Evolutionary conservation across 35 echinoderm and acorn worm genomes (phyloP).

Genomic region (Holothuria glaberrima): DNA sequence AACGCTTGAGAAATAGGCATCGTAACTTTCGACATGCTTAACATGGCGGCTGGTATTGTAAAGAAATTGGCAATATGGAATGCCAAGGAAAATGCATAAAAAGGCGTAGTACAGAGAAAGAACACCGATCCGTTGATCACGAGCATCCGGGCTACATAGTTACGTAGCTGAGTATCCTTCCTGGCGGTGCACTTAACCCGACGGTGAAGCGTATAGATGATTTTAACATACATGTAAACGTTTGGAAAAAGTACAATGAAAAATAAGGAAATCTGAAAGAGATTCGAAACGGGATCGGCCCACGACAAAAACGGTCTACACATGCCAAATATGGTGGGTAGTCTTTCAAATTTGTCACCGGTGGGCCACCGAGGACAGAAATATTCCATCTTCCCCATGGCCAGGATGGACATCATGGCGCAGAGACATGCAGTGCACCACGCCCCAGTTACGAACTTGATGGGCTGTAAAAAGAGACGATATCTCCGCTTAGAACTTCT

Average conservation of each 20-base stretch:
- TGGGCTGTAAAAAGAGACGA: conserved; percentile 27
- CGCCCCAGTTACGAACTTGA: conserved; percentile 25
- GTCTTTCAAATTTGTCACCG: neutral
- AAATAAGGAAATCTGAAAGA: conserved; percentile 36
- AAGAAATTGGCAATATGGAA: neutral
- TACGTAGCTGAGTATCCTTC: conserved; percentile 31
- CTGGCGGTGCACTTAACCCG: neutral
- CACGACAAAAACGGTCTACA: conserved; percentile 28
- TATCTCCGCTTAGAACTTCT: conserved; percentile 4
- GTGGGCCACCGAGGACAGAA: conserved; percentile 19
- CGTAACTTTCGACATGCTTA: neutral
- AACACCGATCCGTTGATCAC: conserved; percentile 50
- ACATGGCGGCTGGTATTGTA: neutral
- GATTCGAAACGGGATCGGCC: conserved; percentile 31
- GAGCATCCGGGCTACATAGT: conserved; percentile 36
- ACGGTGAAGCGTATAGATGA: neutral
- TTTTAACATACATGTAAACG: conserved; percentile 50
- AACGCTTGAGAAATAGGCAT: neutral
- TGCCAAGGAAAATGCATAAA: conserved; percentile 39
- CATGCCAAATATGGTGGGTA: neutral
- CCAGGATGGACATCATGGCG: conserved; percentile 15
- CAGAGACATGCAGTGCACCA: conserved; percentile 17
- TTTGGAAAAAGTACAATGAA: conserved; percentile 43
- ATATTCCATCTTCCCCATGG: neutral
- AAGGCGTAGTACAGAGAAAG: conserved; percentile 38